Evolutionary conservation across 2,888 invertebrate genomes (phyloP), one percentile per base, ranked within the genome.

Genomic region (Camptogramma bilineatum): DNA sequence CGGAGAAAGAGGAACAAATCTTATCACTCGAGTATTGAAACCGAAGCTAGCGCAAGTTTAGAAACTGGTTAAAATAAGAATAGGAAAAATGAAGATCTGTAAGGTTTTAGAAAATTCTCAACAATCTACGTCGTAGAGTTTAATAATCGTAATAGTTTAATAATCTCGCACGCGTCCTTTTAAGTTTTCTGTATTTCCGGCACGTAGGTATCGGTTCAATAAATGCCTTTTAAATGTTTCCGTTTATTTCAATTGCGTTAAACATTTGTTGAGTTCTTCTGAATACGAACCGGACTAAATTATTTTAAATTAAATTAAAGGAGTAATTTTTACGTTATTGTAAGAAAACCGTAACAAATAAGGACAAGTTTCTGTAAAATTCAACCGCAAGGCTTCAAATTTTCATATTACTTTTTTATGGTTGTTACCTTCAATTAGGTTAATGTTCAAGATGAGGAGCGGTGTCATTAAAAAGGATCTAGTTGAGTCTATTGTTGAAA

Each of bases 161-260:
- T 39, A 39, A 39, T 39, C 13, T 39, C 34, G 13, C 13, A 39
- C 34, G 13, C 34, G 34, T 39, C 34, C 10, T 8, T 9, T 52
- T 18, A 10, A 48, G 47, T 52, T 60, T 64, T 28, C 17, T 31
- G 48, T 56, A 64, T 52, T 55, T 5, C 19, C 39, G 21, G 24
- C 54, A 59, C 54, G 50, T 39, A 39, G 34, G 13, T 64, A 52
- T 52, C 18, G 51, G 19, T 24, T 17, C 28, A 10, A 17, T 55
- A 47, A 18, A 51, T 17, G 19, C 50, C 24, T 57, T 63, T 60
- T 55, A 16, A 60, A 52, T 60, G 52, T 60, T 53, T 52, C 28
- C 24, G 34, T 51, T 55, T 52, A 54, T 59, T 57, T 63, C 48
- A 53, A 48, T 57, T 18, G 42, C 4, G 10, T 19, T 58, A 10